Evolutionary conservation across 2,113 vertebrate genomes (phyloP).

Genomic region (Axis porcinus): DNA sequence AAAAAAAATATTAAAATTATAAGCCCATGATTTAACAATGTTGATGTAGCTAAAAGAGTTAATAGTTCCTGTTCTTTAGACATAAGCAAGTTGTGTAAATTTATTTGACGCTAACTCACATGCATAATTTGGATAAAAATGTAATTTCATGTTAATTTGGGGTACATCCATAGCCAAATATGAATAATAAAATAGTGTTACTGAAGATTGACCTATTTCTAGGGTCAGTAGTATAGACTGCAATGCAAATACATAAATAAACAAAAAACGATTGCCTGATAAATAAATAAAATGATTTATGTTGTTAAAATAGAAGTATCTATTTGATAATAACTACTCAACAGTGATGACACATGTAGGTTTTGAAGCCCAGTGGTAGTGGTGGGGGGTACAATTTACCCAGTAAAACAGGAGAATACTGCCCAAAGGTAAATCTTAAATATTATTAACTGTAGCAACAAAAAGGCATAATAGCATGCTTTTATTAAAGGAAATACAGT

Average conservation of each 20-base stretch:
- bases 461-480: not conserved
- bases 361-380: rapidly evolving
- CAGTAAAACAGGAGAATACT: not conserved
- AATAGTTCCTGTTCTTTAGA: not conserved
- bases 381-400: not conserved
- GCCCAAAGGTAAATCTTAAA: conserved; percentile 28
- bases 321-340: not conserved
- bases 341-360: not conserved
- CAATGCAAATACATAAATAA: not conserved
- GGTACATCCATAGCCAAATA: not conserved
- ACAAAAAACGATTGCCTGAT: not conserved
- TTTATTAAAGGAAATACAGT: conserved; percentile 39
- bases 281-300: not conserved
- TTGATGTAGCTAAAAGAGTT: not conserved
- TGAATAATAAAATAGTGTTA: not conserved
- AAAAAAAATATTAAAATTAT: not conserved
- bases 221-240: not conserved
- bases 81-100: not conserved
- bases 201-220: not conserved
- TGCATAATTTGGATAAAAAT: not conserved
- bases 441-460: conserved; percentile 43
- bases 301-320: not conserved
- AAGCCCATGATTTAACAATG: not conserved
- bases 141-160: not conserved
- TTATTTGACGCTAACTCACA: not conserved